A percentile compares a stretch with the other conserved stretches of the same genome.
phyloP scores from a whole-genome alignment of 2,888 invertebrate genomes.

The Anthoptus insignis region DNA sequence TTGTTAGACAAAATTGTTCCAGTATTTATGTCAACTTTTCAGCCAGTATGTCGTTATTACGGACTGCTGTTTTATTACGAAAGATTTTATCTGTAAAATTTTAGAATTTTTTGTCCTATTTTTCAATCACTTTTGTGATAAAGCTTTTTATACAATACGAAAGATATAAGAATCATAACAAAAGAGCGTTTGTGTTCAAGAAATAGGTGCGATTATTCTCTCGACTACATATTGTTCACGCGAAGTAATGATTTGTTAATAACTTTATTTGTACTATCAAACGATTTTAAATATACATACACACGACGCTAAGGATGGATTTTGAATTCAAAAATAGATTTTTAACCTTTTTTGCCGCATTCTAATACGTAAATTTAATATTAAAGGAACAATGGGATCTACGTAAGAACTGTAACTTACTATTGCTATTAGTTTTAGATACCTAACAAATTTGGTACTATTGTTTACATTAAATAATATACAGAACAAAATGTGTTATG shows the following conservation, averaged over 20 bases:
- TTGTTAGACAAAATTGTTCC: not conserved
- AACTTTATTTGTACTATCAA: constrained; percentile 83
- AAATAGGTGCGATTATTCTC: constrained; percentile 33
- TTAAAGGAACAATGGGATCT: too few species aligned
- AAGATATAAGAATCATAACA: not conserved
- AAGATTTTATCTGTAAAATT: too few species aligned
- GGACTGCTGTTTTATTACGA: too few species aligned
- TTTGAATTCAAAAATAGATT: constrained; percentile 43
- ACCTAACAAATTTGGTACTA: too few species aligned
- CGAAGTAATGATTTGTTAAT: constrained; percentile 62
- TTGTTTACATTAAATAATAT: not conserved
- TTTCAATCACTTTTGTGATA: too few species aligned
- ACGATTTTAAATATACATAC: constrained; percentile 58
- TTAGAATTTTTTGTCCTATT: too few species aligned
- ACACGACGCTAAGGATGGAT: constrained; percentile 50
- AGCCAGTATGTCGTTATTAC: too few species aligned
- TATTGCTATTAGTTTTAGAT: too few species aligned
- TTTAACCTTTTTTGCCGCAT: constrained; percentile 29
- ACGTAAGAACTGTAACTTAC: too few species aligned
- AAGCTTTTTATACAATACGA: too few species aligned
- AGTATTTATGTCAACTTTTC: not conserved
- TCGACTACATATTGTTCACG: constrained; percentile 71
- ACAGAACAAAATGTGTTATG: constrained; percentile 44
- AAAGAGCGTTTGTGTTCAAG: constrained; percentile 1
- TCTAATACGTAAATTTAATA: not conserved